Conservation (phyloP, 1,140 invertebrate genomes). For the Atta cephalotes region DNA sequence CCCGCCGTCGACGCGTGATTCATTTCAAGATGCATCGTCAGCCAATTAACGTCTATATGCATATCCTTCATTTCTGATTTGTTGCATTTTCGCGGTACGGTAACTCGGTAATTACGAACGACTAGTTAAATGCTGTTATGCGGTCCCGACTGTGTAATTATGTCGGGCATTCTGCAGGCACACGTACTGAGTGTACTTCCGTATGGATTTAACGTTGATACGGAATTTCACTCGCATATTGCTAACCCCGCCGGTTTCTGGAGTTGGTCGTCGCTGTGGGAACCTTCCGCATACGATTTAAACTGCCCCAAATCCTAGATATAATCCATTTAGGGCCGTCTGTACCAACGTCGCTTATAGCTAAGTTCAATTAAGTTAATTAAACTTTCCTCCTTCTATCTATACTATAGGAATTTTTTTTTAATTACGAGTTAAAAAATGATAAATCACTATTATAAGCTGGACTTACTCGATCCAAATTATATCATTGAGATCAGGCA, state of each 20-base stretch:
- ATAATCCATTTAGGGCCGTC: constrained; percentile 52
- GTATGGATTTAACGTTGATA: constrained; percentile 64
- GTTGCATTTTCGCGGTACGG: constrained; percentile 19
- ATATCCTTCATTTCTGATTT: constrained; percentile 29
- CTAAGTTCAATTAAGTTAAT: constrained; percentile 50
- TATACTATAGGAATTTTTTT: background rate
- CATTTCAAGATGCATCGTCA: constrained; percentile 27
- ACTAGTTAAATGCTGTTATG: constrained; percentile 57
- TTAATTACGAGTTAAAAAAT: background rate
- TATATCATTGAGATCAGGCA: background rate
- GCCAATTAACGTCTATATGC: constrained; percentile 43
- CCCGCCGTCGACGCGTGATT: constrained; percentile 17
- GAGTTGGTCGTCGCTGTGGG: constrained; percentile 26
- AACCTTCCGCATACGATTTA: constrained; percentile 55
- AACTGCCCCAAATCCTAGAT: constrained; percentile 52
- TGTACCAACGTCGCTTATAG: constrained; percentile 36
- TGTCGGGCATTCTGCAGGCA: constrained; percentile 35
- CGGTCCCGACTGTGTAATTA: constrained; percentile 52
- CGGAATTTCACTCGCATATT: constrained; percentile 58
- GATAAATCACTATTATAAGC: background rate
- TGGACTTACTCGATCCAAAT: background rate
- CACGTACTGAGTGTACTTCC: constrained; percentile 40
- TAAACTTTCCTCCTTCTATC: constrained; percentile 20
- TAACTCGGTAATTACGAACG: constrained; percentile 42
- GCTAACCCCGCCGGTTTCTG: background rate